Evolutionary conservation across 2,888 invertebrate genomes (phyloP), one percentile per base, ranked within the genome.

Genomic region (Drosophila maculinotata): DNA sequence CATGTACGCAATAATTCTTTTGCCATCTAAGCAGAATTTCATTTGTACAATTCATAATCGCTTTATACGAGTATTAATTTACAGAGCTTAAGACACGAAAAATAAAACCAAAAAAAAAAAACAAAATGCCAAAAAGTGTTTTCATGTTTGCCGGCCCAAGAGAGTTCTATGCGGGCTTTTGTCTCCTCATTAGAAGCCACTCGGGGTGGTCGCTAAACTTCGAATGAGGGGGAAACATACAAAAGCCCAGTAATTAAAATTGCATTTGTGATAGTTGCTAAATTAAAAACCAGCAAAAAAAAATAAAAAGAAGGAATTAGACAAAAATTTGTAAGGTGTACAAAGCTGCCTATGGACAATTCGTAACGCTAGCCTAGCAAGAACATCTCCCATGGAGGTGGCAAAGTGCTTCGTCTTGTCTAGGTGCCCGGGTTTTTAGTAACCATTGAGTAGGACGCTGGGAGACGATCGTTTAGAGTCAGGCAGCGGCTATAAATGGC

Each of bases 171-270:
- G 76, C 78, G 75, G 75, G 76, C 54, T 47, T 58, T 73, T 74
- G 73, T 74, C 65, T 74, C 56, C 69, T 69, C 69, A 74, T 74
- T 49, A 67, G 63, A 67, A 44, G 44, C 44, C 76, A 33, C 70
- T 25, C 66, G 60, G 65, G 80, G 80, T 80, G 80, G 80, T 75
- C 78, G 47, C 71, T 59, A 69, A 77, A 57, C 66, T 57, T 70
- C 54, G 64, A 67, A 64, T 67, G 41, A n/a, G 53, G 15, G 52
- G 44, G 57, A 54, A 33, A 39, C 68, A 62, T 30, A 72, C 72
- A 75, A 83, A 84, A 76, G 58, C 65, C 26, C 36, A 69, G 51
- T 78, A 65, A 64, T 78, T 76, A 83, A 67, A 83, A 78, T 78
- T 69, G 65, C 59, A 69, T 83, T 81, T 79, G 67, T 69, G 26